Base-by-base conservation (phyloP, 1,140 invertebrate genomes). In the Drosophila rufa region DNA sequence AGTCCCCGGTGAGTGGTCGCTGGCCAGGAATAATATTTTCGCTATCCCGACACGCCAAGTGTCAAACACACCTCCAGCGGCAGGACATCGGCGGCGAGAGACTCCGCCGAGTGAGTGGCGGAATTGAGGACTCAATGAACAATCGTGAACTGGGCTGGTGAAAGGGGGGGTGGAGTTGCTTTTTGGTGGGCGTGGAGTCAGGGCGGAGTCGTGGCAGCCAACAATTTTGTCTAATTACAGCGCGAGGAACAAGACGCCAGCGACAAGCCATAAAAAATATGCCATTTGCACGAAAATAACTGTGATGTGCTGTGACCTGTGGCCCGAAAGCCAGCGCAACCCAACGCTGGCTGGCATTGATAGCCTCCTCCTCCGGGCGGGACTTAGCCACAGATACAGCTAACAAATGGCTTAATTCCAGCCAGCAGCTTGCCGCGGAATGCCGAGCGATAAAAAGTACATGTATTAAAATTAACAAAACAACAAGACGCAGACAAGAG, bases 381-480 rank as follows among this genome's bases (percentile, higher is more conserved):
- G n/a, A 45, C 42, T 38, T 48, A 70, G 57, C 65, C 59, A 71
- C 75, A 79, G 75, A 79, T 79, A 79, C 57, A 78, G 75, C 75
- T 53, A 79, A 79, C 75, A 79, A 79, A 79, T 79, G 75, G 75
- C 75, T 79, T 79, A 62, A 79, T 79, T 78, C 45, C 45, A 38
- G 71, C 46, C 48, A 55, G 53, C 25, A 62, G 38, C 60, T 46
- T 70, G 60, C 55, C 14, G 22, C n/a, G 61, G 59, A 80, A 79
- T 80, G 78, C 64, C 64, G 55, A 53, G 68, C 82, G 79, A 84
- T 85, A 85, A 85, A 85, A 73, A 78, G 59, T 60, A 84, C 82
- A 86, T 61, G 78, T 80, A 90, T 85, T 87, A 80, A 87, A 90
- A 90, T 83, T 74, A 90, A 70, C 76, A 70, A 74, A 87, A 90